Conservation (phyloP, 2,113 vertebrate genomes). For the Anoplopoma fimbria region DNA sequence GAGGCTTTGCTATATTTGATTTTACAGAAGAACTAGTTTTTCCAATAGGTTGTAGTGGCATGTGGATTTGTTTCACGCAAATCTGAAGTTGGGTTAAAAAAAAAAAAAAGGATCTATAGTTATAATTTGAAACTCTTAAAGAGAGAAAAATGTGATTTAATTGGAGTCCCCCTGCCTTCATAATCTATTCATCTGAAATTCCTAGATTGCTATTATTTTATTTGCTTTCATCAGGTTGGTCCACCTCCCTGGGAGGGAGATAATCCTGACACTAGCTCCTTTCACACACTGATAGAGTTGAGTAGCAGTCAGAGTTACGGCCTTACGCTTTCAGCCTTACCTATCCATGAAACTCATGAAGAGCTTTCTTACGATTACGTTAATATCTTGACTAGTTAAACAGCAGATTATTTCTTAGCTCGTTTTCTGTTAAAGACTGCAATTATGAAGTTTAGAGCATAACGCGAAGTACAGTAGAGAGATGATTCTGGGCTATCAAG, state of each 20-base stretch:
- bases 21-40: not conserved
- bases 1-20: constrained; percentile 25
- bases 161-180: not conserved
- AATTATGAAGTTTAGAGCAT: constrained; percentile 31
- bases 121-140: not conserved
- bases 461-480: constrained; percentile 12
- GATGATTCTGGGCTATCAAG: constrained; percentile 34
- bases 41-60: not conserved
- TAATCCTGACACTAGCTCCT: constrained; percentile 51
- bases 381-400: constrained; percentile 57
- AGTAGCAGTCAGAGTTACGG: constrained; percentile 68
- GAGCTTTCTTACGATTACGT: constrained; percentile 45
- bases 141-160: not conserved
- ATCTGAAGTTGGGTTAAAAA: not conserved
- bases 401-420: constrained; percentile 49
- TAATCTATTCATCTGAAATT: constrained; percentile 20
- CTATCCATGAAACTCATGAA: constrained; percentile 36
- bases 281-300: constrained; percentile 71
- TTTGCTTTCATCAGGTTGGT: constrained; percentile 18
- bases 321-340: constrained; percentile 78
- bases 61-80: not conserved
- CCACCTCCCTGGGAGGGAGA: constrained; percentile 23
- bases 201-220: constrained; percentile 14
- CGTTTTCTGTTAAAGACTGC: constrained; percentile 25
- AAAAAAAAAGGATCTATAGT: not conserved